Percentiles rank a stretch among this genome's conserved stretches.
Evolutionary conservation across 2,797 vertebrate genomes (phyloP).

Genomic region (Syngnathus acus): DNA sequence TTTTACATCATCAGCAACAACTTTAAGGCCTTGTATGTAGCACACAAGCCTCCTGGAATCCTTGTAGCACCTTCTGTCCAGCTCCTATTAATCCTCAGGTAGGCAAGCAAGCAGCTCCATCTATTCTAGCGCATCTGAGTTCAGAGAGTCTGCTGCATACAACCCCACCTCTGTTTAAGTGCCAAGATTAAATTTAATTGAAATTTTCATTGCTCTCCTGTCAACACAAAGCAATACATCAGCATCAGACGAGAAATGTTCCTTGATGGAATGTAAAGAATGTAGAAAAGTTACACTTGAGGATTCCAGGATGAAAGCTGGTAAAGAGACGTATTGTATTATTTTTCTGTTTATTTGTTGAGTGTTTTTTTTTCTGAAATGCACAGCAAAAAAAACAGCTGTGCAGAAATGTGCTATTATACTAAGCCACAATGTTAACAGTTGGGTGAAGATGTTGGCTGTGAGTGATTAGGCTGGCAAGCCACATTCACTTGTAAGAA

Average conservation of each 20-base stretch:
- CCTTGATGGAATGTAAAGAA: slow-evolving; percentile 17
- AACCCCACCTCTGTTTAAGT: slow-evolving; percentile 34
- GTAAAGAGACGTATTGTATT: slow-evolving; percentile 39
- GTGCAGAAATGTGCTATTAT: not conserved
- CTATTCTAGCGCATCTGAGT: slow-evolving; percentile 50
- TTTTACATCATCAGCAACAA: no score
- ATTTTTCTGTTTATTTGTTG: slow-evolving; percentile 28
- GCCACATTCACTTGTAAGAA: no score
- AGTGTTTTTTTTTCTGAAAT: slow-evolving; percentile 21
- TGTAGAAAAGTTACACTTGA: not conserved
- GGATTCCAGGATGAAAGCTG: slow-evolving; percentile 25
- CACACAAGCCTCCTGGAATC: not conserved
- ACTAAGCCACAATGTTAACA: slow-evolving; percentile 7
- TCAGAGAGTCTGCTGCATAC: slow-evolving; percentile 32
- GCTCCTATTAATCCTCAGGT: slow-evolving; percentile 39
- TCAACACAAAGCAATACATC: slow-evolving; percentile 31
- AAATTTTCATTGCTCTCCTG: slow-evolving; percentile 23
- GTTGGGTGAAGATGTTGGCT: slow-evolving; percentile 16
- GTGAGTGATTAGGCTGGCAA: not conserved
- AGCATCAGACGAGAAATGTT: slow-evolving; percentile 39
- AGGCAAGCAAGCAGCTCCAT: slow-evolving; percentile 25
- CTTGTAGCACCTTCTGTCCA: slow-evolving; percentile 10
- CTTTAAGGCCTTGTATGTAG: no score
- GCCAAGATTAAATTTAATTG: slow-evolving; percentile 37
- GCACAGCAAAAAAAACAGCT: slow-evolving; percentile 12